Percentiles rank a stretch among this genome's conserved stretches.
Conservation (phyloP, 2,797 vertebrate genomes). For the Tadarida brasiliensis region DNA sequence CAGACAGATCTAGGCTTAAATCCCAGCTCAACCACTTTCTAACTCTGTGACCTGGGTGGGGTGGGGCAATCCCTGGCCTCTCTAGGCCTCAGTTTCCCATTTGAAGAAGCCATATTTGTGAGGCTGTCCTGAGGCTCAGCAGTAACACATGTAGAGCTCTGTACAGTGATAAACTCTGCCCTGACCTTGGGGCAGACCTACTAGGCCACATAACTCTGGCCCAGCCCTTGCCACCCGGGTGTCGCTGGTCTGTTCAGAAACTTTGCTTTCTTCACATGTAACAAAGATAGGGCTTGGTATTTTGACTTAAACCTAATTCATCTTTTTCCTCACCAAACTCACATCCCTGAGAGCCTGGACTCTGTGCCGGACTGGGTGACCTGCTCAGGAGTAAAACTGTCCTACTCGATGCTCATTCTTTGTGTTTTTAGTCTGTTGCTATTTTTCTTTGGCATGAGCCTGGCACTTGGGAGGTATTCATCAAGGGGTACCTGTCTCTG, state of each 20-base stretch:
- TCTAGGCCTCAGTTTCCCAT: background rate
- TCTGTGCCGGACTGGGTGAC: background rate
- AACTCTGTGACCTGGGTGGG: background rate
- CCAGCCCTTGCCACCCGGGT: background rate
- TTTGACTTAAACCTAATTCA: background rate
- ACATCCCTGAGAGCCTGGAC: background rate
- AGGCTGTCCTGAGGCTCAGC: background rate
- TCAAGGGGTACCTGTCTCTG: background rate
- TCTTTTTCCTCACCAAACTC: background rate
- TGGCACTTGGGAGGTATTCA: background rate
- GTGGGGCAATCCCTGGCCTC: background rate
- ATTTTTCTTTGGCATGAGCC: background rate
- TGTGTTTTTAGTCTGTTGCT: background rate
- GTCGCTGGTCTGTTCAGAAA: background rate
- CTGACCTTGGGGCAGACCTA: background rate
- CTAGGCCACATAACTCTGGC: rapidly evolving
- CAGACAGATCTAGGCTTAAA: conserved; percentile 20
- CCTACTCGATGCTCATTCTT: background rate
- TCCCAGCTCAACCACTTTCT: background rate
- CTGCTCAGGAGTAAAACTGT: background rate
- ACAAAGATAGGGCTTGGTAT: background rate
- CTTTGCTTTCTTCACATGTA: background rate
- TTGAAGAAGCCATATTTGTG: conserved; percentile 14
- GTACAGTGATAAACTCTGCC: background rate
- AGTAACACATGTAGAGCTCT: background rate